Evolutionary conservation across 2,797 vertebrate genomes (phyloP).

Genomic region (Micromesistius poutassou): DNA sequence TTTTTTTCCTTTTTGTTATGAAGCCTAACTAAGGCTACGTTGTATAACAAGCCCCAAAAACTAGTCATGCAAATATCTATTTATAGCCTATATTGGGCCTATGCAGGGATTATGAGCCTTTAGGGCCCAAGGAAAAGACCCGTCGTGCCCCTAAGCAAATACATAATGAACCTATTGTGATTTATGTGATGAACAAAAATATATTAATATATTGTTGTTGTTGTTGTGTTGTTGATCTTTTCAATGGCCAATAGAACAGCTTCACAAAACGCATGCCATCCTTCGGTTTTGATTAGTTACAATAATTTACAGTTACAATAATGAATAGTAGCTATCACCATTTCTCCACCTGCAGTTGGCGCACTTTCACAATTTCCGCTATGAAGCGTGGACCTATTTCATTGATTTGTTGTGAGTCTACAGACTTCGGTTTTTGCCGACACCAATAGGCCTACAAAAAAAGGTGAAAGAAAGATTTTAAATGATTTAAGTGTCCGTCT

Average conservation of each 20-base stretch:
- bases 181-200: background rate
- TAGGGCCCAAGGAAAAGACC: background rate
- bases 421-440: background rate
- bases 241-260: background rate
- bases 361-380: background rate
- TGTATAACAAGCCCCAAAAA: background rate
- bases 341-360: conserved; percentile 29
- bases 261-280: background rate
- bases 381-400: background rate
- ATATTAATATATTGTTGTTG: background rate
- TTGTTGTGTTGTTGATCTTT: background rate
- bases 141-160: background rate
- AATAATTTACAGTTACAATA: background rate
- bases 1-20: background rate
- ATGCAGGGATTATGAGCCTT: background rate
- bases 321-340: background rate
- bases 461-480: no score
- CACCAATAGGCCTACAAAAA: background rate
- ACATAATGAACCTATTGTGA: background rate
- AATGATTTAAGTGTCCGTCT: no score
- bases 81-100: background rate
- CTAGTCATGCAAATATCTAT: background rate
- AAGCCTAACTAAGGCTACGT: background rate
- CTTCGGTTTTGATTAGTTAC: background rate
- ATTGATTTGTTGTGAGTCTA: background rate